Evolutionary conservation across 64 coral and sea anemone genomes (phyloP).

Genomic region (Dendrophyllia cribrosa): DNA sequence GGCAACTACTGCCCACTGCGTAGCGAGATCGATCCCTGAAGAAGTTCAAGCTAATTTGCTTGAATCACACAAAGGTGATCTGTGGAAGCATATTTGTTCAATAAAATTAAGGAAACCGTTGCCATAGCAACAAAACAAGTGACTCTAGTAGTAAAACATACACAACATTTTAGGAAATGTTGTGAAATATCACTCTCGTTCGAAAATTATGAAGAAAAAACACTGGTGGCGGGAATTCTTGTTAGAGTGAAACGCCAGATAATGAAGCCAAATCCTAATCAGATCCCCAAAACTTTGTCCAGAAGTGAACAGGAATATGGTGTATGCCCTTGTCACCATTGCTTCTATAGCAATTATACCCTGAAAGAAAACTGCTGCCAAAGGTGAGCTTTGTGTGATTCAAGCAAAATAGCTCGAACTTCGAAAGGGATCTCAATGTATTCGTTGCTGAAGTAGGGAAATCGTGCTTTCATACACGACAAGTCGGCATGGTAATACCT

Average conservation of each 20-base stretch:
- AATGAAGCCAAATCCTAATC: too few relatives aligned
- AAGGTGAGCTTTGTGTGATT: slow-evolving; percentile 61
- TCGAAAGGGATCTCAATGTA: slow-evolving; percentile 54
- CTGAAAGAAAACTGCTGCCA: slow-evolving; percentile 29
- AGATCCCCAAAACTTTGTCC: too few relatives aligned
- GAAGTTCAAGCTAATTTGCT: slow-evolving; percentile 28
- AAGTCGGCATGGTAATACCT: slow-evolving; percentile 62
- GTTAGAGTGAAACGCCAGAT: too few relatives aligned
- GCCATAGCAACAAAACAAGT: slow-evolving; percentile 7
- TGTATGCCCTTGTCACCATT: too few relatives aligned
- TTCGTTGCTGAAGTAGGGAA: slow-evolving; percentile 38
- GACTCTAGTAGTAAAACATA: too few relatives aligned
- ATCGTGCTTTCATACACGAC: slow-evolving; percentile 55
- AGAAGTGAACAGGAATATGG: too few relatives aligned
- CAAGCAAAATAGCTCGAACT: slow-evolving; percentile 30
- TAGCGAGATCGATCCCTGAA: slow-evolving; percentile 32
- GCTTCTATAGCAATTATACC: slow-evolving; percentile 38
- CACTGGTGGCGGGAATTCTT: too few relatives aligned
- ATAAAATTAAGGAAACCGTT: slow-evolving; percentile 31
- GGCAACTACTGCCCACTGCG: too few relatives aligned
- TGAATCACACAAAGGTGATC: slow-evolving; percentile 62
- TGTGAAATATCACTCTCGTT: too few relatives aligned
- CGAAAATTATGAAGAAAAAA: too few relatives aligned
- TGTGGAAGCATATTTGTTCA: slow-evolving; percentile 22
- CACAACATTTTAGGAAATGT: too few relatives aligned